Evolutionary conservation across 2,888 invertebrate genomes (phyloP), one percentile per base, ranked within the genome.

Genomic region (Sinodicranocentrus sp.): DNA sequence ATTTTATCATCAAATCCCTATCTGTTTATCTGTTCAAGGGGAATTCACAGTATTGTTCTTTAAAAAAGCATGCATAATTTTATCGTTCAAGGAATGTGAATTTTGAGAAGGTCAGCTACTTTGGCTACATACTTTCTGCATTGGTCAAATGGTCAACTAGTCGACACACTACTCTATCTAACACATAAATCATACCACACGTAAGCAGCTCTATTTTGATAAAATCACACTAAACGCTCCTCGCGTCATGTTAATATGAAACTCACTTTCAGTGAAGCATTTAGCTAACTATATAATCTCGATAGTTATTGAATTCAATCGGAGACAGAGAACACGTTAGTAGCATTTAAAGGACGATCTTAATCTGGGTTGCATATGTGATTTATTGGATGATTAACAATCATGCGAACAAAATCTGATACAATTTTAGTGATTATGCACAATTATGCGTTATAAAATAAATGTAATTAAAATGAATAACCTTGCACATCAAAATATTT

Each of bases 51-150:
- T 39, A 67, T 76, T 67, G 67, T 67, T 17, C 2, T 13, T 71
- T n/a, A 57, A 57, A 57, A 48, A 6, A 10, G 19, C 21, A 48
- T 28, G 33, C 54, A 19, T 61, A 17, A 3, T 65, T 15, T 33
- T 68, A 59, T 44, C 54, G 59, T 59, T 68, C 68, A 68, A 77
- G 77, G 67, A 59, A 44, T 77, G 77, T 19, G 68, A 77, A 77
- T 52, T 59, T 59, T 21, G 15, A 59, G 77, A 77, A 77, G 77
- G 77, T 77, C 52, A 77, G 52, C 77, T 8, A 26, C 68, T 54
- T 59, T 5, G 13, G 8, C 21, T 10, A 25, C 17, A n/a, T 17
- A 1, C 28, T 28, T 17, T 65, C 13, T 39, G 1, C 19, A 1
- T 43, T 70, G 33, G 70, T 33, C 39, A 71, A 54, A 25, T 71